Evolutionary conservation across 1,140 invertebrate genomes (phyloP).

Genomic region (Drosophila bocki): DNA sequence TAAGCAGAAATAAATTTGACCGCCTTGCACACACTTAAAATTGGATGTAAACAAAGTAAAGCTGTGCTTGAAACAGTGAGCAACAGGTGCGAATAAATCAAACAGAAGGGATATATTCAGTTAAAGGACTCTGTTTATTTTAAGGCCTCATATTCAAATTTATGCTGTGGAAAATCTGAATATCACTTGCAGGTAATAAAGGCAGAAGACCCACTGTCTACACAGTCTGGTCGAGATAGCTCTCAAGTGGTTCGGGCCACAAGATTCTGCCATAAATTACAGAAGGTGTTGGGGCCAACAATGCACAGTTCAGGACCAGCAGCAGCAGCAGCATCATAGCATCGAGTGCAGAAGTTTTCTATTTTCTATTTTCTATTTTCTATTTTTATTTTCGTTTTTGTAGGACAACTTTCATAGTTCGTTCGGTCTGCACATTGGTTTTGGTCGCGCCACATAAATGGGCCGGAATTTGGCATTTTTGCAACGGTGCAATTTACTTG

Average conservation of each 20-base stretch:
- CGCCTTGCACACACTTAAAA: neutral
- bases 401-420: conserved; percentile 30
- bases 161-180: conserved; percentile 12
- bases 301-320: conserved; percentile 33
- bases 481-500: conserved; percentile 48
- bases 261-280: conserved; percentile 43
- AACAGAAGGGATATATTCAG: neutral
- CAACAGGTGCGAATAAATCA: conserved; percentile 22
- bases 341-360: conserved; percentile 34
- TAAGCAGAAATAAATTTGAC: neutral
- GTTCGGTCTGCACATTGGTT: conserved; percentile 35
- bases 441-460: conserved; percentile 49
- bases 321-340: conserved; percentile 29
- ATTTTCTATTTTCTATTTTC: conserved; percentile 9
- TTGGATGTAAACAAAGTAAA: conserved; percentile 9
- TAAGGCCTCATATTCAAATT: conserved; percentile 1
- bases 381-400: conserved; percentile 34
- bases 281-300: conserved; percentile 43
- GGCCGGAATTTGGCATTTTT: conserved; percentile 52
- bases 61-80: neutral
- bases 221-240: conserved; percentile 25
- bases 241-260: conserved; percentile 26
- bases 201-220: conserved; percentile 1
- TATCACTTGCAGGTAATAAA: conserved; percentile 13
- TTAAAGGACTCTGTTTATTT: conserved; percentile 13